Percentiles rank a stretch among this genome's conserved stretches.
Evolutionary conservation across 2,797 vertebrate genomes (phyloP).

Genomic region (Cyclura pinguis): DNA sequence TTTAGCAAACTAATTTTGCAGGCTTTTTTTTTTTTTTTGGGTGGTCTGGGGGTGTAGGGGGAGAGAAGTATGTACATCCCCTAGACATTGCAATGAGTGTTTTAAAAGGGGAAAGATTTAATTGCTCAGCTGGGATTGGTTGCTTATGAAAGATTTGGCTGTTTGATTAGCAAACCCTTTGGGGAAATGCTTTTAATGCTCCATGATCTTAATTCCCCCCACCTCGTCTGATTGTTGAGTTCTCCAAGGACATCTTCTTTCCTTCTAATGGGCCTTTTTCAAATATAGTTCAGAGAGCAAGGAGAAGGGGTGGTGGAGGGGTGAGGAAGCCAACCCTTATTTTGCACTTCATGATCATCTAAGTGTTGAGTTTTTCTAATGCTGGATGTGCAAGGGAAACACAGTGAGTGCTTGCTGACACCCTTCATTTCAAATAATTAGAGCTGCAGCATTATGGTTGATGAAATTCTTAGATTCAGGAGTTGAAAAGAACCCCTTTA

Average conservation of each 20-base stretch:
- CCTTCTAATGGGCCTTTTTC: constrained; percentile 83
- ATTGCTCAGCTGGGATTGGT: constrained; percentile 99
- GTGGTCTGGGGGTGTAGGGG: too few species aligned
- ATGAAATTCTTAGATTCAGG: neutral
- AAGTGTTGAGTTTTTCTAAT: constrained; percentile 37
- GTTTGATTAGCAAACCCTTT: constrained; percentile 99
- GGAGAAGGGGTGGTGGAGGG: constrained; percentile 42
- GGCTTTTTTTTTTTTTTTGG: constrained; percentile 83
- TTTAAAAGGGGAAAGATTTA: constrained; percentile 99
- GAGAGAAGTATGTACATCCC: constrained; percentile 72
- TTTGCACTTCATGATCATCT: constrained; percentile 63
- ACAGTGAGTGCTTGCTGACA: fast-evolving
- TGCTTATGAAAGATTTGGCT: constrained; percentile 99
- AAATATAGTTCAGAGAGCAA: constrained; percentile 85
- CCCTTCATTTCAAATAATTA: constrained; percentile 8
- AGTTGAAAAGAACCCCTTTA: neutral
- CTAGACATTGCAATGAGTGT: constrained; percentile 96
- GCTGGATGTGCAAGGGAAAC: neutral
- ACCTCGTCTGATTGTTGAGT: constrained; percentile 92
- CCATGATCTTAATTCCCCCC: constrained; percentile 90
- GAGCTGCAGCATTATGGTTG: neutral
- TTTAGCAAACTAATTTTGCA: constrained; percentile 95
- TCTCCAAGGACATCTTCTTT: constrained; percentile 81
- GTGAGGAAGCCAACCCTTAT: constrained; percentile 20
- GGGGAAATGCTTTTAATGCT: constrained; percentile 98